These are phyloP conservation scores for Poeciliopsis turneri DNA, from an alignment of 2,797 vertebrate species.

Conservation along the genomic window DNA sequence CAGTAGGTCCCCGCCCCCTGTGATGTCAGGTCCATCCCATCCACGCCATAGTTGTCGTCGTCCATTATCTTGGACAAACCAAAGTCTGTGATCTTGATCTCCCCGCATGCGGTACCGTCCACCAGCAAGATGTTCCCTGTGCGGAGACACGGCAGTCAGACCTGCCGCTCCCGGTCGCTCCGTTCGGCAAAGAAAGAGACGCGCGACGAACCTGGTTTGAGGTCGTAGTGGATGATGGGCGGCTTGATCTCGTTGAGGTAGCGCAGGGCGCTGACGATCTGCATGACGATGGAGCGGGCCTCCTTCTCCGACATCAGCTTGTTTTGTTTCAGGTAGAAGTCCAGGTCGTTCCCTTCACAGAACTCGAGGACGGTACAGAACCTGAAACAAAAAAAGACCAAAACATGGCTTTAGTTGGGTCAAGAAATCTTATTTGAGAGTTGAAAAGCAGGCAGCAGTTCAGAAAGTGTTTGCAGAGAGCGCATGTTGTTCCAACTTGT, in stretches of 20 bases:
- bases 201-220: slow-evolving; percentile 90
- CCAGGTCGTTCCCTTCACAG: slow-evolving; percentile 98
- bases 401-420: not conserved
- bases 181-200: not conserved
- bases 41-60: slow-evolving; percentile 97
- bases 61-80: slow-evolving; percentile 99
- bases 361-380: slow-evolving; percentile 99
- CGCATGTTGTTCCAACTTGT: not conserved
- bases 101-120: slow-evolving; percentile 96
- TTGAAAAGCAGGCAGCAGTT: not conserved
- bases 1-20: slow-evolving; percentile 98
- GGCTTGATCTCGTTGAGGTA: slow-evolving; percentile 99
- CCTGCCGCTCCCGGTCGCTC: not conserved
- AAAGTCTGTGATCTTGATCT: slow-evolving; percentile 99
- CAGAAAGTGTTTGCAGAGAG: not conserved
- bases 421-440: not conserved
- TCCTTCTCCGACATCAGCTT: slow-evolving; percentile 99
- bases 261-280: slow-evolving; percentile 98
- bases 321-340: slow-evolving; percentile 99
- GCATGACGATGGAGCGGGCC: slow-evolving; percentile 98
- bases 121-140: slow-evolving; percentile 97
- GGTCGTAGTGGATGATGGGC: slow-evolving; percentile 99
- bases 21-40: slow-evolving; percentile 98
- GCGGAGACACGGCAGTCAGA: slow-evolving; percentile 4
- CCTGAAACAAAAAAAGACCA: slow-evolving; percentile 59